These are phyloP conservation scores for Agrilus mali DNA, from an alignment of 2,888 invertebrate species.

Conservation along the genomic window DNA sequence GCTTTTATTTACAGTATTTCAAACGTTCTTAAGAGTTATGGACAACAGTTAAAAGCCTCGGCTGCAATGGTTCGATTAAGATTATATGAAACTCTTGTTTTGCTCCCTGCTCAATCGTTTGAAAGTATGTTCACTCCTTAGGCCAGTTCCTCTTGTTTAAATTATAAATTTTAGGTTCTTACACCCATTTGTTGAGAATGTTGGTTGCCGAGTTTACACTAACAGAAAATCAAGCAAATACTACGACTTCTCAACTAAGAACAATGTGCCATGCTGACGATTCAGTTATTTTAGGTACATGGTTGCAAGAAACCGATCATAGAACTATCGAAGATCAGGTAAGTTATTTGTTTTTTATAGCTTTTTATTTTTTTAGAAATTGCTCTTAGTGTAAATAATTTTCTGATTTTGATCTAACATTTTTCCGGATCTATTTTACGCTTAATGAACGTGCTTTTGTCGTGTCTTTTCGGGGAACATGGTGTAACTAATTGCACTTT, in stretches of 20 bases:
- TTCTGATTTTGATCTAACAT: conserved; percentile 3
- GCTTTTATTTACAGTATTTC: conserved; percentile 49
- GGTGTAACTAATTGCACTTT: conserved; percentile 18
- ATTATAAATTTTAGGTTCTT: conserved; percentile 42
- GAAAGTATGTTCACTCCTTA: conserved; percentile 43
- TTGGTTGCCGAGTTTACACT: conserved; percentile 91
- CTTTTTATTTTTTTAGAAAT: not conserved
- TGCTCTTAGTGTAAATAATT: not conserved
- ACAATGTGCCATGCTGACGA: conserved; percentile 80
- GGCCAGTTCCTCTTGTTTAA: not conserved
- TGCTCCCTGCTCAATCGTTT: conserved; percentile 66
- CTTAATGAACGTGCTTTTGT: conserved; percentile 2
- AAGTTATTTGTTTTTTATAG: conserved; percentile 15
- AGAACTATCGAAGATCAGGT: conserved; percentile 96
- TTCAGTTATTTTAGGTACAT: conserved; percentile 84
- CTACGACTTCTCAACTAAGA: conserved; percentile 71
- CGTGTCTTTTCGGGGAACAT: conserved; percentile 2
- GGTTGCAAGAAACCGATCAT: conserved; percentile 94
- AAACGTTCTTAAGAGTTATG: conserved; percentile 74
- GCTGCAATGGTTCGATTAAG: conserved; percentile 87
- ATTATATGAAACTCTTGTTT: conserved; percentile 75
- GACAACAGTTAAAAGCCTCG: conserved; percentile 86
- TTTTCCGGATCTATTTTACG: not conserved
- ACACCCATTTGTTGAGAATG: conserved; percentile 79
- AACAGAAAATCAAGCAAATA: conserved; percentile 86